Evolutionary conservation across 2,113 vertebrate species (phyloP).

Genomic region (Trichomycterus rosablanca): DNA sequence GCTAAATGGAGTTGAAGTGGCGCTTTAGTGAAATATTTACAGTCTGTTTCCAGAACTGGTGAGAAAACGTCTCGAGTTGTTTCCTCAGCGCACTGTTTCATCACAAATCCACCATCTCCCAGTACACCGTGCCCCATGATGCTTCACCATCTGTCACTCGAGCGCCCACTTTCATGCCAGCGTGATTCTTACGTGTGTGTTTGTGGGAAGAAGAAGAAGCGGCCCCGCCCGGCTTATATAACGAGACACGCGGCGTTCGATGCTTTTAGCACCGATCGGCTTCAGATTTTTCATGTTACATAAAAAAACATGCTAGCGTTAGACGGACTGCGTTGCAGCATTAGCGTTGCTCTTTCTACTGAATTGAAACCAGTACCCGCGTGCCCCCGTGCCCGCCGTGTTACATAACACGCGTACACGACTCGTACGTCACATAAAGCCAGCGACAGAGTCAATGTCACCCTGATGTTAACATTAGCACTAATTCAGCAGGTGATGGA

Average conservation of each 20-base stretch:
- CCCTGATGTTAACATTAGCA: not conserved
- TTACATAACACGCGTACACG: no score
- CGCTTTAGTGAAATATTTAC: no score
- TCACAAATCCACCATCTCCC: constrained; percentile 52
- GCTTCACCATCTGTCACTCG: constrained; percentile 72
- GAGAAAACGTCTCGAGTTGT: no score
- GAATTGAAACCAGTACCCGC: constrained; percentile 29
- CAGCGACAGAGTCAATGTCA: no score
- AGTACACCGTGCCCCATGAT: constrained; percentile 68
- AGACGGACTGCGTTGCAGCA: constrained; percentile 1
- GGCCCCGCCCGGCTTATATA: no score
- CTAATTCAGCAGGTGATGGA: constrained; percentile 42
- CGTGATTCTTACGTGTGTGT: constrained; percentile 57
- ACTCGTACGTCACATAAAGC: no score
- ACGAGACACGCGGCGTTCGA: no score
- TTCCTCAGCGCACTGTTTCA: constrained; percentile 45
- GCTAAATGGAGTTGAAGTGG: no score
- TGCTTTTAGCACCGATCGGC: no score
- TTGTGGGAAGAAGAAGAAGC: not conserved
- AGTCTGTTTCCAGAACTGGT: no score
- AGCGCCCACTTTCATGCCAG: constrained; percentile 62
- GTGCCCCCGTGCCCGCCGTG: constrained; percentile 27
- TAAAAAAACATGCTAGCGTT: constrained; percentile 4
- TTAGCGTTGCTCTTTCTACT: no score
- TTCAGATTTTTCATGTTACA: constrained; percentile 29